Evolutionary conservation across 2,888 invertebrate genomes (phyloP).

Genomic region (Drosophila kambysellisi): DNA sequence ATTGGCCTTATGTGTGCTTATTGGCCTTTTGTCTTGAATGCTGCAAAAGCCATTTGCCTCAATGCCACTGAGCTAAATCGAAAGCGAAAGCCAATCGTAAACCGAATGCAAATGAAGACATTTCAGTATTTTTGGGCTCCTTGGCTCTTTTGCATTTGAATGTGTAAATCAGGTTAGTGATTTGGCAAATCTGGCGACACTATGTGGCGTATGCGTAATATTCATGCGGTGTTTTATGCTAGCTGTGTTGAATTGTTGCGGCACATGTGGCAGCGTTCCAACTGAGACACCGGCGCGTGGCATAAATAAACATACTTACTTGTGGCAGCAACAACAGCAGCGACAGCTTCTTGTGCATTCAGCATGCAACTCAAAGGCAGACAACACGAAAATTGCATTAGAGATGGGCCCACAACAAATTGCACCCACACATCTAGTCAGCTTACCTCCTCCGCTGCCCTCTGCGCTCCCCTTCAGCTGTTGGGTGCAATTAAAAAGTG

Average conservation of each 20-base stretch:
- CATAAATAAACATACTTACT: constrained; percentile 72
- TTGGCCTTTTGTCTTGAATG: constrained; percentile 15
- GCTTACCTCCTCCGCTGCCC: constrained; percentile 6
- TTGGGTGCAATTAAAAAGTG: constrained; percentile 68
- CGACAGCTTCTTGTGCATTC: constrained; percentile 45
- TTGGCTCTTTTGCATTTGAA: constrained; percentile 35
- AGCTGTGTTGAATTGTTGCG: neutral
- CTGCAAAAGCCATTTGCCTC: constrained; percentile 16
- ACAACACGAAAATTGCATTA: constrained; percentile 74
- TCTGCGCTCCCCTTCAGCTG: constrained; percentile 21
- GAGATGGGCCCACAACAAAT: constrained; percentile 23
- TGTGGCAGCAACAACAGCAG: constrained; percentile 36
- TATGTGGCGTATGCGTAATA: constrained; percentile 70
- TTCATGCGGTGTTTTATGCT: constrained; percentile 46
- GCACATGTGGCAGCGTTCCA: constrained; percentile 74
- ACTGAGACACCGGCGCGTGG: constrained; percentile 58
- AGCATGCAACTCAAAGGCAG: constrained; percentile 41
- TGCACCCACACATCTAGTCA: constrained; percentile 25
- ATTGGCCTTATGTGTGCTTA: constrained; percentile 13
- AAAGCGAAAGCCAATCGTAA: constrained; percentile 12
- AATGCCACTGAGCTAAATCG: constrained; percentile 6
- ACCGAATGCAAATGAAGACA: constrained; percentile 42
- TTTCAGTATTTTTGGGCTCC: constrained; percentile 22
- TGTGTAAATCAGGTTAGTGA: constrained; percentile 67
- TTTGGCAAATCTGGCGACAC: constrained; percentile 44